phyloP scores from a whole-genome alignment of 2,797 vertebrate species.

The Borostomias antarcticus region DNA sequence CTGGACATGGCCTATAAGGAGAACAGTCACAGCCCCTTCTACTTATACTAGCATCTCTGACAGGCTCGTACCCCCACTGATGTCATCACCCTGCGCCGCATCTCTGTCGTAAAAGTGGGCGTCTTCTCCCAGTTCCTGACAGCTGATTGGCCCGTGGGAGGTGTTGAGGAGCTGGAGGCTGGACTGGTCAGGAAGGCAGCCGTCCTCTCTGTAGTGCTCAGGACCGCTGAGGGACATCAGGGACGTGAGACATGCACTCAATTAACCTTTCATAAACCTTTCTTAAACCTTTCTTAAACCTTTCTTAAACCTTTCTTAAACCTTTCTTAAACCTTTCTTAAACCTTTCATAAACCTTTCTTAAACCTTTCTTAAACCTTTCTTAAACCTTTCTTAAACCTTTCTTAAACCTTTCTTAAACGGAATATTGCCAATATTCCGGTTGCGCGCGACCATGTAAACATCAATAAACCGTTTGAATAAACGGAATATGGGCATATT shows the following conservation, averaged over 20 bases:
- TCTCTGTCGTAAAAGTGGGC: constrained; percentile 47
- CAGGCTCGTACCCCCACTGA: constrained; percentile 59
- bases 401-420: too few relatives aligned
- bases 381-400: too few relatives aligned
- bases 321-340: too few relatives aligned
- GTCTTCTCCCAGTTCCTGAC: constrained; percentile 58
- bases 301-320: too few relatives aligned
- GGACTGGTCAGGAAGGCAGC: constrained; percentile 79
- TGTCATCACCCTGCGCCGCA: constrained; percentile 53
- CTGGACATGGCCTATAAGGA: neutral
- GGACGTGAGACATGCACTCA: neutral
- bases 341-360: too few relatives aligned
- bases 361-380: too few relatives aligned
- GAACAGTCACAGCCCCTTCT: neutral
- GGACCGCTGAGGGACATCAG: constrained; percentile 52
- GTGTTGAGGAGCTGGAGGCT: constrained; percentile 76
- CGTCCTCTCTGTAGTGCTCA: constrained; percentile 62
- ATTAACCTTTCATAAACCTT: too few relatives aligned
- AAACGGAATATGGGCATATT: too few relatives aligned
- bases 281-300: too few relatives aligned
- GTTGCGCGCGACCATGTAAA: too few relatives aligned
- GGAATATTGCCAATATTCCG: too few relatives aligned
- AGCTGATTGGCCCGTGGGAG: constrained; percentile 63
- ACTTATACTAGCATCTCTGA: neutral
- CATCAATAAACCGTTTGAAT: too few relatives aligned